Evolutionary conservation across 2,113 vertebrate genomes (phyloP).

Genomic region (Aldabrachelys gigantea): DNA sequence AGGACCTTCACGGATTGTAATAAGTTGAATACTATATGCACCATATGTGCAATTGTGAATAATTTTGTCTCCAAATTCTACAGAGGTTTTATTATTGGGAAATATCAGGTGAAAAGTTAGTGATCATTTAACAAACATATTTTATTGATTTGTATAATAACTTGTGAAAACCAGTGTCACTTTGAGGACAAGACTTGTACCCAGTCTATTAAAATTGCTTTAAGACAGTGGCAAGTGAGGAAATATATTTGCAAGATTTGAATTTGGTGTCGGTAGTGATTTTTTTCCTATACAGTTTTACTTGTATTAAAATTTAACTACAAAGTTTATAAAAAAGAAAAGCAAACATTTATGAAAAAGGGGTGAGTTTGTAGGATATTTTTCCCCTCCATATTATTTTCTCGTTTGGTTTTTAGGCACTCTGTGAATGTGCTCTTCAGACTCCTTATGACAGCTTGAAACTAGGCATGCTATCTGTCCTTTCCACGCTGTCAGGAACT

Average conservation of each 20-base stretch:
- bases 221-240: neutral
- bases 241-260: neutral
- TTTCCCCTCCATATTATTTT: neutral
- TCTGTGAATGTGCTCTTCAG: constrained; percentile 94
- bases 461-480: constrained; percentile 94
- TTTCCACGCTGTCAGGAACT: constrained; percentile 90
- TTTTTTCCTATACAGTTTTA: neutral
- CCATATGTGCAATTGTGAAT: neutral
- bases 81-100: neutral
- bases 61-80: neutral
- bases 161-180: neutral
- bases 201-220: neutral
- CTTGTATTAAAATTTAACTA: neutral
- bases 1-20: neutral
- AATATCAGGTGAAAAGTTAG: neutral
- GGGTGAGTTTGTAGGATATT: neutral
- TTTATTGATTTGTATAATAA: neutral
- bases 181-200: neutral
- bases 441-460: constrained; percentile 95
- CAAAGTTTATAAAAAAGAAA: neutral
- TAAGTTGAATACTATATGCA: neutral
- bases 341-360: neutral
- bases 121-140: neutral
- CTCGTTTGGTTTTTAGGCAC: constrained; percentile 76
- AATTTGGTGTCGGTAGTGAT: neutral